Base-by-base conservation (phyloP, 2,113 vertebrate species). In the Sylvia atricapilla region DNA sequence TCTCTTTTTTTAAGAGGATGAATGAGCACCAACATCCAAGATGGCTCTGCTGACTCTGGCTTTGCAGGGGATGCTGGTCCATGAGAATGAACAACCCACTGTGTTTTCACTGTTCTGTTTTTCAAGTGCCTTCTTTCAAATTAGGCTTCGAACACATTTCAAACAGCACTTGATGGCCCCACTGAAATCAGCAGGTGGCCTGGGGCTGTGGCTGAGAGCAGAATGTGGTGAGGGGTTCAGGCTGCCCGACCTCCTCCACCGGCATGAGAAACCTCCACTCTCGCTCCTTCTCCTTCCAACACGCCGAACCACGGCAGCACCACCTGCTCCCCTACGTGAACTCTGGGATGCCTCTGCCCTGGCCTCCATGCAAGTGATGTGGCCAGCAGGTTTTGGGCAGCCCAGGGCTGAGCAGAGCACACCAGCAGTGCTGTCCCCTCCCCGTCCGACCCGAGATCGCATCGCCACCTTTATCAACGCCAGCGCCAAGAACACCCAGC, bases 161-260 rank as follows among this genome's bases (percentile, higher is more conserved):
- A 24, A 64, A 17, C 1, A 27, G 24, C 3, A 5, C 37, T 87
- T 1, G 10, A 19, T 39, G 47, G 70, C 59, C 88, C 82, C 77
- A 50, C 90, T 52, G 77, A 91, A 88, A 69, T 77, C 93, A 95
- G 87, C 0, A 37, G 83, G 87, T 3, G 27, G 63, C 50, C 1
- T 6, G 27, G 84, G 89, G 76, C 81, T 89, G 66, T 43, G 60
- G 86, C 90, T 94, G 94, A 39, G 95, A 96, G 94, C 96, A 97
- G 93, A 86, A 96, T 76, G 83, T 4, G 62, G 20, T 8, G 70
- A 87, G 70, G 15, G 13, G 44, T 14, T 35, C 68, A 17, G 84
- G 81, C 76, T 93, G 80, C 67, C 84, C 10, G 0, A 55, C 14
- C 76, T 66, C 62, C 74, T 89, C 56, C 68, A 28, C 10, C 2